Conservation (phyloP, 2,797 vertebrate species). For the Leuciscus waleckii region DNA sequence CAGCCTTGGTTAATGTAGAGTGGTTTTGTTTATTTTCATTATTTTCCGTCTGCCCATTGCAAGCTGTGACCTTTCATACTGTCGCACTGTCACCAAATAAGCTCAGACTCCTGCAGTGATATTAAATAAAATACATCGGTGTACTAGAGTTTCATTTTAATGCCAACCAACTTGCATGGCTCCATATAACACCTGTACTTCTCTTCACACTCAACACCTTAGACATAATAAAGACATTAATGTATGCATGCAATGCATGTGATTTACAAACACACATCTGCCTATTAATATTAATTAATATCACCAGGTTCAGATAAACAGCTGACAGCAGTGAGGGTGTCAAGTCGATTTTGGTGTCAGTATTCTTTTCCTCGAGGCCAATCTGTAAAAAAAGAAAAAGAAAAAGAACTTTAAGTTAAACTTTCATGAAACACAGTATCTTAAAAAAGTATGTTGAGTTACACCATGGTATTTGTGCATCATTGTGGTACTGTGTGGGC, state of each 20-base stretch:
- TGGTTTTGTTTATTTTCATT: not conserved
- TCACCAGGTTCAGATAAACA: not conserved
- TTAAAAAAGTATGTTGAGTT: not conserved
- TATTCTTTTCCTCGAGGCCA: not conserved
- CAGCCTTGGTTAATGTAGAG: not conserved
- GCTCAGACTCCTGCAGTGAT: not conserved
- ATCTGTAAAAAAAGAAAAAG: not conserved
- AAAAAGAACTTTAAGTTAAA: not conserved
- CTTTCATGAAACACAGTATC: conserved; percentile 18
- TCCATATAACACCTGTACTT: not conserved
- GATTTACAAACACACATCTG: not conserved
- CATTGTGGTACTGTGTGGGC: conserved; percentile 17
- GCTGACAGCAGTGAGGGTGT: not conserved
- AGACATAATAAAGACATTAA: not conserved
- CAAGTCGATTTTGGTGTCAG: not conserved
- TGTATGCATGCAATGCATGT: not conserved
- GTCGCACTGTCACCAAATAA: conserved; percentile 21
- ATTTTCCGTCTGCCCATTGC: conserved; percentile 4
- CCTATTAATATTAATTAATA: not conserved
- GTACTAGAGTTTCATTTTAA: not conserved
- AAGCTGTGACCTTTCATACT: not conserved
- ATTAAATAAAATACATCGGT: not conserved
- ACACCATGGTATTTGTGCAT: conserved; percentile 13
- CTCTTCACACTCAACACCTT: not conserved
- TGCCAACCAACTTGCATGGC: not conserved